Conservation (phyloP, 2,888 invertebrate genomes). For the Zhuqinia jingwanae region DNA sequence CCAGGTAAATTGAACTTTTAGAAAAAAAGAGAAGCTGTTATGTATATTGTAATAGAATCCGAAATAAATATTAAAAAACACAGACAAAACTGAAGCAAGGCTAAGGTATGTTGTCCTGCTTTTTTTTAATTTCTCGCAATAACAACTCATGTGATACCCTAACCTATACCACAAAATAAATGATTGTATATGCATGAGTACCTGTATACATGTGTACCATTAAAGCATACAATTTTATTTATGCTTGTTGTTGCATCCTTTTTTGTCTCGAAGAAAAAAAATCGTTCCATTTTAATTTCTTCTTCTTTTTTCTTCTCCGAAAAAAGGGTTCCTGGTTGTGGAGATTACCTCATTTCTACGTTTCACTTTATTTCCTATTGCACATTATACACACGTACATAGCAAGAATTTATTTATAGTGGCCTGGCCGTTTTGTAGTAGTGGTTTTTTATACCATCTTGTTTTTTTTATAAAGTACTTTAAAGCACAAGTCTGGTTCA, state of each 20-base stretch:
- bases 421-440: background rate
- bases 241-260: background rate
- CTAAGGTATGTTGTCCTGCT: background rate
- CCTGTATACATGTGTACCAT: background rate
- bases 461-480: background rate
- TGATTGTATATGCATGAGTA: background rate
- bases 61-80: background rate
- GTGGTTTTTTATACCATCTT: background rate
- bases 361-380: background rate
- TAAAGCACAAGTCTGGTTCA: constrained; percentile 65
- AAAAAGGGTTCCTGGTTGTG: background rate
- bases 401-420: background rate
- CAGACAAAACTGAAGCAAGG: constrained; percentile 13
- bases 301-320: background rate
- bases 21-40: background rate
- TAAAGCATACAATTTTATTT: background rate
- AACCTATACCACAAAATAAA: constrained; percentile 28
- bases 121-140: constrained; percentile 35
- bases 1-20: background rate
- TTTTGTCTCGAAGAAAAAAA: background rate
- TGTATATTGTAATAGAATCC: background rate
- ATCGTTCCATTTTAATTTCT: background rate
- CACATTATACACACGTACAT: background rate
- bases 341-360: background rate
- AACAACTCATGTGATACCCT: background rate